Evolutionary conservation across 2,113 vertebrate species (phyloP), one percentile per base, ranked within the genome.

Genomic region (Semnornis frantzii): DNA sequence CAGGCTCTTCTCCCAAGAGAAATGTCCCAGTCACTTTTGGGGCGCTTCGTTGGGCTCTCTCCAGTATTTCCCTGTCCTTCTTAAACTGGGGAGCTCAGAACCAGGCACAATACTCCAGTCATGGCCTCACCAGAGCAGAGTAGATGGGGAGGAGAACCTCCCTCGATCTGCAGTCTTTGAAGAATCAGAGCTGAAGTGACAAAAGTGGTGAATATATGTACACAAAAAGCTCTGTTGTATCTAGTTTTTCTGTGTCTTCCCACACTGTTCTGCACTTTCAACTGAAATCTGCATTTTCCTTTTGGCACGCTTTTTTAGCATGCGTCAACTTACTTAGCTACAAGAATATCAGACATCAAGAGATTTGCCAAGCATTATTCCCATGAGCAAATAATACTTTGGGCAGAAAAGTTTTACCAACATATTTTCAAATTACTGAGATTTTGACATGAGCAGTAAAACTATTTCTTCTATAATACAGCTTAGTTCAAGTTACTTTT

Each of bases 401-500:
- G 3, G 60, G 70, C 76, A 91, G 87, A 92, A 89, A 71, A 92
- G 52, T 30, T 82, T 77, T 73, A 82, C 44, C 71, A 77, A 85
- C 33, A 77, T 71, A 74, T 24, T 92, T 82, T 85, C 52, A 87
- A 83, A 85, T 89, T 80, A 89, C 75, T 48, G 63, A 92, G 50
- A 66, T 48, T 74, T 71, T 82, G 54, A 71, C 57, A 68, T 1
- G 19, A 65, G 60, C 58, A 81, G 69, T 77, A 88, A 92, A 89
- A 54, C 20, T 60, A 63, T 59, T 81, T 85, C 42, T 73, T 76
- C 57, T 83, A 18, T 69, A 54, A 91, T 91, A 85, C 3, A 80
- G 48, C 59, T 62, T 63, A 72, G 59, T 60, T 76, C 55, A 84
- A 82, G 74, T 76, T 85, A 87, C 23, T 91, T 57, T 76, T 83